These are phyloP conservation scores for Belonocnema kinseyi DNA, from an alignment of 1,140 invertebrate species.

Conservation along the genomic window DNA sequence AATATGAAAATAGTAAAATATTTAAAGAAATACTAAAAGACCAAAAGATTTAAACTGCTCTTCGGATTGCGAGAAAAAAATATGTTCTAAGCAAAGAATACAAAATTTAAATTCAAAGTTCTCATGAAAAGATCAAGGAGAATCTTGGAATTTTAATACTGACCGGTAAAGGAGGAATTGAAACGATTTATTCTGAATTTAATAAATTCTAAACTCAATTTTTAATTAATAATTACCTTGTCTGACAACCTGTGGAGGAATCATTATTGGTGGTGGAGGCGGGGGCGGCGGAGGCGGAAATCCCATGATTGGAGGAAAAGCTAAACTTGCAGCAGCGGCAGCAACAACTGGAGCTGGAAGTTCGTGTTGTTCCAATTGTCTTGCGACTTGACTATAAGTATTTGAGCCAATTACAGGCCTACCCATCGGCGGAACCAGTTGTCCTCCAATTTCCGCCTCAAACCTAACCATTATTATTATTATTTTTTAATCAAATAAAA, in stretches of 20 bases:
- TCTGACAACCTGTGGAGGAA: slow-evolving; percentile 78
- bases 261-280: slow-evolving; percentile 77
- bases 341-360: slow-evolving; percentile 68
- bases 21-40: no score
- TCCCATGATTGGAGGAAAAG: slow-evolving; percentile 64
- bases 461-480: slow-evolving; percentile 80
- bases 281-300: slow-evolving; percentile 77
- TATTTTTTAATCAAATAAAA: no score
- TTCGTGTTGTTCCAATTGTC: slow-evolving; percentile 79
- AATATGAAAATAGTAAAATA: no score
- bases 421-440: slow-evolving; percentile 75
- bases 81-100: no score
- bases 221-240: slow-evolving; percentile 58
- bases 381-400: slow-evolving; percentile 82
- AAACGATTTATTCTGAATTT: not conserved
- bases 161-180: no score
- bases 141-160: no score
- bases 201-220: slow-evolving; percentile 34
- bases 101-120: no score
- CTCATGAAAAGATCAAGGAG: no score
- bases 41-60: no score
- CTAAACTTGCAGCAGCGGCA: slow-evolving; percentile 64
- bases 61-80: no score
- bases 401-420: slow-evolving; percentile 81
- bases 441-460: slow-evolving; percentile 89